phyloP scores from a whole-genome alignment of 2,113 vertebrate species.

The Bettongia penicillata region DNA sequence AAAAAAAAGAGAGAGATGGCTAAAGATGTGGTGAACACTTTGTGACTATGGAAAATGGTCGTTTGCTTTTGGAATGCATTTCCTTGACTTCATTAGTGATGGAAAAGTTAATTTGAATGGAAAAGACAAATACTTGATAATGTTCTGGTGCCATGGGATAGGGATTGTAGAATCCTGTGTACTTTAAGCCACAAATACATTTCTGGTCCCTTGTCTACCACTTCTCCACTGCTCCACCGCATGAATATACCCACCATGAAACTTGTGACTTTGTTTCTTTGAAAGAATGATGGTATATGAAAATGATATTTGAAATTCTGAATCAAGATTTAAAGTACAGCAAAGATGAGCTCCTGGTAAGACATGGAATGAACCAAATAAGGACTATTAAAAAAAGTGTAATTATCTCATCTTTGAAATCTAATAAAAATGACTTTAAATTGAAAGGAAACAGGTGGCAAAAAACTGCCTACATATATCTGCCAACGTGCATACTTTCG shows the following conservation, averaged over 20 bases:
- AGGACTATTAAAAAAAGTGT: neutral
- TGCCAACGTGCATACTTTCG: neutral
- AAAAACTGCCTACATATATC: neutral
- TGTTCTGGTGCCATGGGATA: neutral
- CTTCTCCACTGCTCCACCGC: neutral
- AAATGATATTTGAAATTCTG: neutral
- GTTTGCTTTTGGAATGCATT: neutral
- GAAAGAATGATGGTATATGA: neutral
- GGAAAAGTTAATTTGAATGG: neutral
- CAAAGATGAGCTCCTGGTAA: neutral
- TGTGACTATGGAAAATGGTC: neutral
- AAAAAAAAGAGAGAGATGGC: neutral
- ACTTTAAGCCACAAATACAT: neutral
- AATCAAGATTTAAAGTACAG: neutral
- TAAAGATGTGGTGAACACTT: neutral
- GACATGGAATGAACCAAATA: neutral
- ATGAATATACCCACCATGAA: neutral
- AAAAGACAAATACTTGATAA: neutral
- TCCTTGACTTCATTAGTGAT: neutral
- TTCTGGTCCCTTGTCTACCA: neutral
- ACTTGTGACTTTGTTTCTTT: neutral
- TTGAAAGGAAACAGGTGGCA: neutral
- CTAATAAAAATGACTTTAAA: neutral
- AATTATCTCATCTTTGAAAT: neutral
- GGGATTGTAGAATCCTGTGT: neutral